A percentile compares a stretch with the other conserved stretches of the same genome.
Evolutionary conservation across 1,140 invertebrate genomes (phyloP).

Genomic region (Procambarus virginalis): DNA sequence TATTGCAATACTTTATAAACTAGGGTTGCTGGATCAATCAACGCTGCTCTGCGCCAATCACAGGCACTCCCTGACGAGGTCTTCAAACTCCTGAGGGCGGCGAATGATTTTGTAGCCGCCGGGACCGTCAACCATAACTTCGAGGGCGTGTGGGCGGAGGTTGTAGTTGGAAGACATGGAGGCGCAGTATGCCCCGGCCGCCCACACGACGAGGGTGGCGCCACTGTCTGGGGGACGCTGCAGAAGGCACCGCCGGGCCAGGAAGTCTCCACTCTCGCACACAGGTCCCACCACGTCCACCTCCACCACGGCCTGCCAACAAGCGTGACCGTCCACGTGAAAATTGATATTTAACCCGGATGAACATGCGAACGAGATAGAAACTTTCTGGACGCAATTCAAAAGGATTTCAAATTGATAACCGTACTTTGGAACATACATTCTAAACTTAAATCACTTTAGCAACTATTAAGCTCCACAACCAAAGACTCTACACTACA

Average conservation of each 20-base stretch:
- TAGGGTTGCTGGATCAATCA: too few relatives aligned
- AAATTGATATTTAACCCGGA: neutral
- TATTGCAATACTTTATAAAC: too few relatives aligned
- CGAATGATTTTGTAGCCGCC: slow-evolving; percentile 14
- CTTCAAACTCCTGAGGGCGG: slow-evolving; percentile 27
- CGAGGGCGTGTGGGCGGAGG: slow-evolving; percentile 34
- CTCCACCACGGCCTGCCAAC: neutral
- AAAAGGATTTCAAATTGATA: too few relatives aligned
- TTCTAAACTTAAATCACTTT: too few relatives aligned
- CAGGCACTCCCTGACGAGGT: slow-evolving; percentile 14
- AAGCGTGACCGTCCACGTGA: neutral
- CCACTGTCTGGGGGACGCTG: neutral
- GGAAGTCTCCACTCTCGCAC: slow-evolving; percentile 48
- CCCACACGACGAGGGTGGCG: slow-evolving; percentile 21
- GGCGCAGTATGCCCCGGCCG: slow-evolving; percentile 35
- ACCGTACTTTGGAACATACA: too few relatives aligned
- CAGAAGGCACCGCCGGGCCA: slow-evolving; percentile 1
- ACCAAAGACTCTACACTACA: too few relatives aligned
- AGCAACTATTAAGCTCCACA: too few relatives aligned
- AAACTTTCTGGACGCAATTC: neutral
- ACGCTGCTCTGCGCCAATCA: too few relatives aligned
- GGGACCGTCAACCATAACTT: slow-evolving; percentile 30
- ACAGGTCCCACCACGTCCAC: slow-evolving; percentile 39
- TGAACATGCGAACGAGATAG: neutral
- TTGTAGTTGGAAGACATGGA: slow-evolving; percentile 53